Conservation (phyloP, 2,888 invertebrate species). For the Watsonalla binaria region DNA sequence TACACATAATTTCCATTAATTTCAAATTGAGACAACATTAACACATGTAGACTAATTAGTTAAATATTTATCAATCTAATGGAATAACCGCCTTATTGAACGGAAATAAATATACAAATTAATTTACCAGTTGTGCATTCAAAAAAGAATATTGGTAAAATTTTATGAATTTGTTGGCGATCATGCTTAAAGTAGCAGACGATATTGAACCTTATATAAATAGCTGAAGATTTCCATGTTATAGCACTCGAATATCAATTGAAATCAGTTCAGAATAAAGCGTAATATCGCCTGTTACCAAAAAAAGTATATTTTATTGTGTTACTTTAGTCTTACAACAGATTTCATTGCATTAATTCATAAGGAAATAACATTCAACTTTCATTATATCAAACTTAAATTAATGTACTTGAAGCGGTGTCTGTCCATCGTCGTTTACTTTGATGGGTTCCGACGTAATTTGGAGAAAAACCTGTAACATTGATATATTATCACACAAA, state of each 20-base stretch:
- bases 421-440: slow-evolving; percentile 8
- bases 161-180: too few relatives aligned
- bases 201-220: too few relatives aligned
- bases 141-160: too few relatives aligned
- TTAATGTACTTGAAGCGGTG: slow-evolving; percentile 22
- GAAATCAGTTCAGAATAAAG: too few relatives aligned
- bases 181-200: too few relatives aligned
- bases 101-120: too few relatives aligned
- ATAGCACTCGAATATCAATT: too few relatives aligned
- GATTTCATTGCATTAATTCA: background rate
- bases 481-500: slow-evolving; percentile 11
- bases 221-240: too few relatives aligned
- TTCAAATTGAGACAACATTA: background rate
- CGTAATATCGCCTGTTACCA: too few relatives aligned
- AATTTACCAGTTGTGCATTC: too few relatives aligned
- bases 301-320: too few relatives aligned
- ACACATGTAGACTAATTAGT: background rate
- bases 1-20: background rate
- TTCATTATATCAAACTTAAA: background rate
- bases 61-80: background rate
- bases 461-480: slow-evolving; percentile 70
- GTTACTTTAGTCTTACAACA: background rate
- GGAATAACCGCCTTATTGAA: background rate
- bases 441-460: slow-evolving; percentile 65
- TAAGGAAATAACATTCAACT: background rate